Evolutionary conservation across 2,888 invertebrate species (phyloP), one percentile per base, ranked within the genome.

Genomic region (Antitype chi): DNA sequence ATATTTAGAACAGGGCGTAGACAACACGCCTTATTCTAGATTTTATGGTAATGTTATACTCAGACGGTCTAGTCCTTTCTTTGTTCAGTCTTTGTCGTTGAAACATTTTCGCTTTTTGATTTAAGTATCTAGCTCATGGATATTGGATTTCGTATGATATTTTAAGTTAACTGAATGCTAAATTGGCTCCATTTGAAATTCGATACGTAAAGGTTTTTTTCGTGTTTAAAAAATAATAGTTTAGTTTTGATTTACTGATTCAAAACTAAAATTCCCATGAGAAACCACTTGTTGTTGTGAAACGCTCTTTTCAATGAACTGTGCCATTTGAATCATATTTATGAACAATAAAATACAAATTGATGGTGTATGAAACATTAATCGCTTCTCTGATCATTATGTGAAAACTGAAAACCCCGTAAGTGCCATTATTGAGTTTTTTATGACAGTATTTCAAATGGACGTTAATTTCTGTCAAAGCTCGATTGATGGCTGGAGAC

Each of bases 1-100:
- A 86, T 84, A 86, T 87, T 87, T 78, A 74, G 81, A 80, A 68
- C 85, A 52, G 70, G 72, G 66, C 81, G 80, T 78, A 76, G 70
- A 75, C 70, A 64, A 73, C 74, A 62, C 67, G 64, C 60, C 68
- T 81, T 71, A 84, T 78, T 72, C 82, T 76, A 76, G 62, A 76
- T 85, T 75, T 76, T 85, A 81, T 83, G 74, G 43, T 74, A 85
- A 82, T 83, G 70, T 59, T 43, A 72, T 28, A 71, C 66, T 62
- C 62, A 60, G 72, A 62, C 71, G 20, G 52, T 64, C 59, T 68
- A 72, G 69, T 76, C 76, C 69, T 80, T 74, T 76, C 71, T 73
- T 84, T 81, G 77, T 81, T 79, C 66, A 59, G 59, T 28, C 55
- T 82, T 60, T 70, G 67, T 75, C 62, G 52, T 68, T 59, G 49